phyloP scores from a whole-genome alignment of 2,888 invertebrate species.

The Peribatodes rhomboidaria region DNA sequence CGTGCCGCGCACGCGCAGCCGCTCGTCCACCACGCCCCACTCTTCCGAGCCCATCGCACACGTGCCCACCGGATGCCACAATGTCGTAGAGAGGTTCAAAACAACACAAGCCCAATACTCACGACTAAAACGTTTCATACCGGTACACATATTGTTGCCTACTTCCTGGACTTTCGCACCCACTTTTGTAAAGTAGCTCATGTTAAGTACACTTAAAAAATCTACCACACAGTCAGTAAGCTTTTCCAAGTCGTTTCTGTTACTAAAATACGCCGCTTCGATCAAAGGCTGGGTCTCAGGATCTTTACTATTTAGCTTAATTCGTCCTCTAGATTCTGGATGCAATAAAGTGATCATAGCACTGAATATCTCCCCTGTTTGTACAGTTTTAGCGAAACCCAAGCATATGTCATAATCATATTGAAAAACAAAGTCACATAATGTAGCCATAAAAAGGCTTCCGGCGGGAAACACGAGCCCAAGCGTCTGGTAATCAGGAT shows the following conservation, averaged over 20 bases:
- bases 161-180: conserved; percentile 51
- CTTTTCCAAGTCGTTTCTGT: conserved; percentile 55
- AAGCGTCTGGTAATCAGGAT: conserved; percentile 65
- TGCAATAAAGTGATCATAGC: conserved; percentile 49
- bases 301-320: conserved; percentile 53
- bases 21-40: conserved; percentile 59
- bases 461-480: conserved; percentile 52
- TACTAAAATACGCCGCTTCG: conserved; percentile 51
- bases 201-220: conserved; percentile 54
- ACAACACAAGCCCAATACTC: conserved; percentile 66
- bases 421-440: conserved; percentile 32
- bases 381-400: neutral
- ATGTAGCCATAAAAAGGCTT: conserved; percentile 33
- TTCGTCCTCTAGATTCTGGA: conserved; percentile 63
- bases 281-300: conserved; percentile 59
- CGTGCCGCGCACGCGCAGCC: conserved; percentile 48
- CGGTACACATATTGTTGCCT: conserved; percentile 48
- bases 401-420: conserved; percentile 28
- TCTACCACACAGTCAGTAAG: conserved; percentile 53
- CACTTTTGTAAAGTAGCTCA: conserved; percentile 53
- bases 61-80: conserved; percentile 79
- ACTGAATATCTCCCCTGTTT: neutral
- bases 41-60: conserved; percentile 66
- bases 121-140: conserved; percentile 46
- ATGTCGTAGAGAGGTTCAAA: conserved; percentile 82